Base-by-base conservation (phyloP, 2,797 vertebrate species). In the Nasua narica region DNA sequence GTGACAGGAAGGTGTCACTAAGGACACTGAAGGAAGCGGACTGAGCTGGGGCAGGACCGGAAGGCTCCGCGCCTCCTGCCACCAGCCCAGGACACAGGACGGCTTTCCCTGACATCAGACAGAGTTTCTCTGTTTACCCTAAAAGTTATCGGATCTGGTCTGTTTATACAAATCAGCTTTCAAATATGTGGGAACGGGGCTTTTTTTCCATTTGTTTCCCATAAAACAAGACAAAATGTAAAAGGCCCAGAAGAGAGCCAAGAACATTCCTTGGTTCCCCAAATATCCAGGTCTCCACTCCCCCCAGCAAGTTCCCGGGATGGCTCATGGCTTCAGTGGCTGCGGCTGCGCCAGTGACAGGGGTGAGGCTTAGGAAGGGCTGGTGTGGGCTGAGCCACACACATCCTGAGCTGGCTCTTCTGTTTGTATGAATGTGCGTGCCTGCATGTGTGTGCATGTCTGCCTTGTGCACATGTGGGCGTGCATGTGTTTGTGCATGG, bases 261-360 rank as follows among this genome's bases (percentile, higher is more conserved):
- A 97, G 96, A 96, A 97, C 96, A 96, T 97, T 97, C 95, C 72
- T 95, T 1, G 35, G 69, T 46, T 89, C 81, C 85, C 84, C 67
- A 2, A 76, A 90, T 6, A 52, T 74, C 87, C 94, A 90, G 97
- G 95, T 96, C 91, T 91, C 56, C 74, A 16, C 70, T 25, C 83
- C 81, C 62, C n/a, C 35, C 37, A 0, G 0, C 3, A 0, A 27
- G 79, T 43, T 48, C 72, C 83, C 3, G 29, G 76, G 84, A 46
- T 3, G 1, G 3, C 40, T 21, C 90, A 19, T 32, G 2, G n/a
- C 58, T 52, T 74, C 4, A 19, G 88, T 25, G 1, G 54, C 76
- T 7, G 21, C 2, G 7, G 85, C 35, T n/a, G 29, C 40, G 25
- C 78, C 25, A 2, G 2, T 0, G 3, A 6, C 82, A 0, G 15